Evolutionary conservation across 2,113 vertebrate genomes (phyloP).

Genomic region (Ornithorhynchus anatinus): DNA sequence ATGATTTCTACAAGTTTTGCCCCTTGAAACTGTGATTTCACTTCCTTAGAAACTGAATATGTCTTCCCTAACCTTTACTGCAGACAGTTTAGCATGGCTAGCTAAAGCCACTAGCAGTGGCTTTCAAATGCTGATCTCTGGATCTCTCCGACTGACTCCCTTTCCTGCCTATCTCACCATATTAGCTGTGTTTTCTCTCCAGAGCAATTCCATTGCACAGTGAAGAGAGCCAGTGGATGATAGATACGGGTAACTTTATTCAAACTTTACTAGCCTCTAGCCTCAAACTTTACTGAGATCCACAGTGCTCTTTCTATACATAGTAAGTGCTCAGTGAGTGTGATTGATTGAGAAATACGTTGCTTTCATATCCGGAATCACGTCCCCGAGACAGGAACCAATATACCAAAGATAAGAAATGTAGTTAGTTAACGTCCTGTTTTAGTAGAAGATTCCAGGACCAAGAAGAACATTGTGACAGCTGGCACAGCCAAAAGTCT

Average conservation of each 20-base stretch:
- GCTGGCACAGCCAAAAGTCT: background rate
- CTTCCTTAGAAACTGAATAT: conserved; percentile 1
- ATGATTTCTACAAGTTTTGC: background rate
- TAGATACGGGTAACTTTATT: conserved; percentile 18
- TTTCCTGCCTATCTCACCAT: background rate
- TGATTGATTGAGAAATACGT: background rate
- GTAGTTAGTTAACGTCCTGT: too few species aligned
- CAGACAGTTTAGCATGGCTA: background rate
- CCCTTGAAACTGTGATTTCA: background rate
- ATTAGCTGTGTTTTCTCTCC: background rate
- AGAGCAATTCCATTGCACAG: background rate
- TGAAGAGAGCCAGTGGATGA: background rate
- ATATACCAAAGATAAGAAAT: rapidly evolving
- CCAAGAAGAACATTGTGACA: too few species aligned
- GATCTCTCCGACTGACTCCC: background rate
- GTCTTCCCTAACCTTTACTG: background rate
- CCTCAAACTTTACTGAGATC: too few species aligned
- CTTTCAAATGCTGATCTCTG: background rate
- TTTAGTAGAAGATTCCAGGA: too few species aligned
- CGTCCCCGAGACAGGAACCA: background rate
- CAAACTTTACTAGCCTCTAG: background rate
- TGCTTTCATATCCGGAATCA: background rate
- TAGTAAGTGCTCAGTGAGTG: too few species aligned
- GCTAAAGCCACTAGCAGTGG: background rate
- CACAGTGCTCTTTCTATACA: too few species aligned